Evolutionary conservation across 2,888 invertebrate genomes (phyloP), one percentile per base, ranked within the genome.

Genomic region (Himalopsyche anomala): DNA sequence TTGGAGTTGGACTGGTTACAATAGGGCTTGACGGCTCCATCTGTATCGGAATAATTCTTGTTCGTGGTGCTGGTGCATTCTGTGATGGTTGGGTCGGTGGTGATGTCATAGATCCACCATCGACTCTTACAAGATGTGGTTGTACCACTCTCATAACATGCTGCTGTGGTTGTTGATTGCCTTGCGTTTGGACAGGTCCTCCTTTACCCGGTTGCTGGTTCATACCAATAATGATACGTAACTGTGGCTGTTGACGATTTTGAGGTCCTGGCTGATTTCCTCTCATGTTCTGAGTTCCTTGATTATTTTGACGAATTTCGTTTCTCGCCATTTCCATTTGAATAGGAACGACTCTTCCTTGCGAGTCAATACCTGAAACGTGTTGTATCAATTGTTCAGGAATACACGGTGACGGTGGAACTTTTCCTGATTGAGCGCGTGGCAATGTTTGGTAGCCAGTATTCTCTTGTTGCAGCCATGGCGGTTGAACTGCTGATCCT

Each of bases 21-120:
- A 80, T 87, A 51, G 89, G 89, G 84, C 89, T 89, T 8, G 89
- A 84, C 80, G 89, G 89, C 91, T 95, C 95, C 89, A 95, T 92
- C 88, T 94, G 93, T 89, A 95, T 94, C 19, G 95, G 95, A 90
- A 95, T 94, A 89, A 95, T 94, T 89, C 95, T 92, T 56, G 94
- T 93, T 89, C 92, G 93, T 4, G 93, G 92, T 88, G 92, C 92
- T 89, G 89, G 90, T 56, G 92, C 92, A 84, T 40, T 84, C 15
- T 81, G 86, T 45, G 81, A 79, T 55, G 92, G 92, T 54, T 89
- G 90, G 40, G 89, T 91, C 89, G 80, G 89, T 87, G 84, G 85
- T 45, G 81, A 85, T 19, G 74, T 83, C 85, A 90, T 91, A 89
- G 91, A 91, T 91, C 88, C 91, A 92, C 93, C 93, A 54, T 94